A percentile compares a stretch with the other conserved stretches of the same genome.
phyloP scores from a whole-genome alignment of 2,888 invertebrate species.

The Drosophila subsilvestris region DNA sequence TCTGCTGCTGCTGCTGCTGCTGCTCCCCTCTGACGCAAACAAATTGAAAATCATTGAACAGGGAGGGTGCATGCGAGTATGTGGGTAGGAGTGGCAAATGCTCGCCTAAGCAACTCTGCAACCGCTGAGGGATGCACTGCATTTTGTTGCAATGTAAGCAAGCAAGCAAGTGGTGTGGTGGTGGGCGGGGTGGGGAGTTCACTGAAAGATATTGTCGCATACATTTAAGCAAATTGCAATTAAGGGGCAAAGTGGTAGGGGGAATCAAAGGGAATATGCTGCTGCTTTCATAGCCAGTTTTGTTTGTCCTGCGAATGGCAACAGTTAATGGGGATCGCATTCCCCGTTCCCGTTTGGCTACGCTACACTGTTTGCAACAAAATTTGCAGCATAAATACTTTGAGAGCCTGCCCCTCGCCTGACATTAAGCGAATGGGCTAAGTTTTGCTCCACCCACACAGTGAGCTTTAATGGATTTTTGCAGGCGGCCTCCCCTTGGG shows the following conservation, averaged over 20 bases:
- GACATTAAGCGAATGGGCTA: neutral
- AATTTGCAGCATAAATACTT: constrained; percentile 75
- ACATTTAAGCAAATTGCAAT: constrained; percentile 78
- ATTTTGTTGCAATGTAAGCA: constrained; percentile 6
- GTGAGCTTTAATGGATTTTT: constrained; percentile 36
- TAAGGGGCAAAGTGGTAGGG: constrained; percentile 45
- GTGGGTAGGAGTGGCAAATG: constrained; percentile 30
- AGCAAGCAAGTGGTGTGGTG: neutral
- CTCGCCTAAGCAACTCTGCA: constrained; percentile 53
- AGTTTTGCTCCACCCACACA: neutral
- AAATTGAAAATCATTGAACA: constrained; percentile 77
- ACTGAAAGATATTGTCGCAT: constrained; percentile 72
- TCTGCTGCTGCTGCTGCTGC: constrained; percentile 17
- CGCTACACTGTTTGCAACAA: constrained; percentile 77
- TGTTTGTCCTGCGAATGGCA: constrained; percentile 41
- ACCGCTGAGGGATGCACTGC: constrained; percentile 4
- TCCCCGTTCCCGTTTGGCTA: constrained; percentile 40
- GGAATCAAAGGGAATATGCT: neutral
- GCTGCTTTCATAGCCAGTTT: constrained; percentile 21
- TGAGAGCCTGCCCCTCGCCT: constrained; percentile 24
- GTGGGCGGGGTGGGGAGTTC: constrained; percentile 13
- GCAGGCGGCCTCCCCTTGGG: constrained; percentile 5
- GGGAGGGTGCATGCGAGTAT: constrained; percentile 20
- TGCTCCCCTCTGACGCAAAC: constrained; percentile 66
- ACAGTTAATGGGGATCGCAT: neutral